phyloP scores from a whole-genome alignment of 2,888 invertebrate species.

The Pheosia gnoma region DNA sequence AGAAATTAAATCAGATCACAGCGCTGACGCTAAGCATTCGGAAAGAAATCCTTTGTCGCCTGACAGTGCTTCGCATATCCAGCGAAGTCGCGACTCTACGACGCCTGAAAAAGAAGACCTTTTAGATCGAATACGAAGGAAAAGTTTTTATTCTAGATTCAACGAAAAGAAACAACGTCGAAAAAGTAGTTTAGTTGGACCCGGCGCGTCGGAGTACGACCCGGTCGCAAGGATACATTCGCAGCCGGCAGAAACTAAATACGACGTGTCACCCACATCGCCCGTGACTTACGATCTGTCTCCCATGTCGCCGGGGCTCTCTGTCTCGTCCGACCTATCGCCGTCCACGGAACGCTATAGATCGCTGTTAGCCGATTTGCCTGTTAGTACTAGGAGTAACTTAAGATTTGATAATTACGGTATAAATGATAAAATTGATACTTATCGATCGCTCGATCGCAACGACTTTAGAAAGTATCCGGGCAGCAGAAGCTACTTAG shows the following conservation, averaged over 20 bases:
- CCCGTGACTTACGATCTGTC: constrained; percentile 70
- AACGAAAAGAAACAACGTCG: constrained; percentile 91
- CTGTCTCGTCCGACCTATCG: constrained; percentile 69
- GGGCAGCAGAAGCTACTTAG: constrained; percentile 67
- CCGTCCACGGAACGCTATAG: constrained; percentile 76
- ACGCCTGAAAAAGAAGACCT: constrained; percentile 88
- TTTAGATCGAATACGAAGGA: constrained; percentile 93
- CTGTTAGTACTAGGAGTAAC: constrained; percentile 61
- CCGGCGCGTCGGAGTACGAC: constrained; percentile 84
- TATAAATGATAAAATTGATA: constrained; percentile 74
- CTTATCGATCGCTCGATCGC: constrained; percentile 77
- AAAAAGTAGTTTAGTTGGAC: constrained; percentile 87
- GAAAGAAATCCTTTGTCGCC: constrained; percentile 57
- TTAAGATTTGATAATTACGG: constrained; percentile 69
- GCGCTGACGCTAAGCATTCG: constrained; percentile 53
- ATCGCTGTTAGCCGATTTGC: constrained; percentile 67
- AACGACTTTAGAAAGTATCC: constrained; percentile 77
- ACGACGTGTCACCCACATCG: constrained; percentile 71
- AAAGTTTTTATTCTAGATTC: constrained; percentile 95
- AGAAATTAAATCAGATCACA: constrained; percentile 78
- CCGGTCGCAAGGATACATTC: constrained; percentile 76
- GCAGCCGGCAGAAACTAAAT: constrained; percentile 60
- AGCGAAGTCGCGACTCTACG: constrained; percentile 73
- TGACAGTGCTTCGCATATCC: constrained; percentile 61
- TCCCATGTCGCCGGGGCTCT: constrained; percentile 73